phyloP scores from a whole-genome alignment of 2,113 vertebrate genomes.

The Neoarius graeffei region DNA sequence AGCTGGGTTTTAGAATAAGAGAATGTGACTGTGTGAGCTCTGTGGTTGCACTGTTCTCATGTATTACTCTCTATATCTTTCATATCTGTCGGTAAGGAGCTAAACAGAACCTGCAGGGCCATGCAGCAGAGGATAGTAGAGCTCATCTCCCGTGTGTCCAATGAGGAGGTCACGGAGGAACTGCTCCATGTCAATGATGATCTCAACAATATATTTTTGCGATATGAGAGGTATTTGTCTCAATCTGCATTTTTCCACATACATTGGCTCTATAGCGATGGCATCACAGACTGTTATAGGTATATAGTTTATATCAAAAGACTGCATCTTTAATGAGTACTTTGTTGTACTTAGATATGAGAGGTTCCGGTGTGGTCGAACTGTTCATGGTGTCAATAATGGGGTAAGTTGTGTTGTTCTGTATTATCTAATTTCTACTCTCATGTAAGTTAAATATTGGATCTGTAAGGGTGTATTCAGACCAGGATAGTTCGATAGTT shows the following conservation, averaged over 20 bases:
- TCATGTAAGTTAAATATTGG: not conserved
- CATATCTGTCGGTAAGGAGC: conserved; percentile 75
- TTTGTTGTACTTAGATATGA: conserved; percentile 80
- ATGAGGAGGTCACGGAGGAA: conserved; percentile 94
- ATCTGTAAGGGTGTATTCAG: too few relatives aligned
- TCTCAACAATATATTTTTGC: conserved; percentile 95
- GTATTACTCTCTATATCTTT: not conserved
- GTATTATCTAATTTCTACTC: not conserved
- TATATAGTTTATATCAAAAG: not conserved
- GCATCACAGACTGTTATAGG: too few relatives aligned
- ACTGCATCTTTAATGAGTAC: not conserved
- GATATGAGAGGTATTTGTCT: conserved; percentile 84
- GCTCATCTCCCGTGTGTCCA: conserved; percentile 93
- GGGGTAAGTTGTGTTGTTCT: conserved; percentile 80
- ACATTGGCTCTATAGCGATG: too few relatives aligned
- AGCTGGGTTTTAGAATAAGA: not conserved
- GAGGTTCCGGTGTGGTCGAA: conserved; percentile 84
- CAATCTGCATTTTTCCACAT: too few relatives aligned
- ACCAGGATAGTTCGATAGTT: too few relatives aligned
- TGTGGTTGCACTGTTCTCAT: not conserved
- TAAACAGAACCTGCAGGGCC: conserved; percentile 93
- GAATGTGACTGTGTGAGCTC: not conserved
- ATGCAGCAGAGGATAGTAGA: conserved; percentile 97
- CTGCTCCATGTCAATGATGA: conserved; percentile 95
- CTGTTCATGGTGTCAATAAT: conserved; percentile 85